Conservation (phyloP, 2,797 vertebrate species). For the Eremophila alpestris region DNA sequence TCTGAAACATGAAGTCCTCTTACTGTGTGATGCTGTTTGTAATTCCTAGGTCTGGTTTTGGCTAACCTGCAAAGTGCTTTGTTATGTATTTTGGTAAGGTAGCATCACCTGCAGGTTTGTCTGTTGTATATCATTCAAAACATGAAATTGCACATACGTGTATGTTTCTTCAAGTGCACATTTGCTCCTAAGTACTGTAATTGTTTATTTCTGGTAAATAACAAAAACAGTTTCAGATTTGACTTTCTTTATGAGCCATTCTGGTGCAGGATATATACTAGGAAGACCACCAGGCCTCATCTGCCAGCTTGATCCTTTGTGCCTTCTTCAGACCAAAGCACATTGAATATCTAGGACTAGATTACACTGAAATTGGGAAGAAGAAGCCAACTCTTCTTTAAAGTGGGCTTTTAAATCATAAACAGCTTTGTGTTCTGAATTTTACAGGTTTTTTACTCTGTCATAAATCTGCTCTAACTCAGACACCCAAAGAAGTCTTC, state of each 20-base stretch:
- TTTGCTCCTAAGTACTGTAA: background rate
- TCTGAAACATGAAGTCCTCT: background rate
- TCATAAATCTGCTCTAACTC: background rate
- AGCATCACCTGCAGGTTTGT: background rate
- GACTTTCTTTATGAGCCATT: background rate
- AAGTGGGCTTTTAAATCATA: background rate
- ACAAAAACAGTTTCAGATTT: background rate
- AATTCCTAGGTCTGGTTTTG: background rate
- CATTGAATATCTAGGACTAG: background rate
- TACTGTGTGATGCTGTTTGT: background rate
- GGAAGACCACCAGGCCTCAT: background rate
- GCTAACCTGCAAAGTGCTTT: background rate
- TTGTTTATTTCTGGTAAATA: background rate
- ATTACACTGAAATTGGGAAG: background rate
- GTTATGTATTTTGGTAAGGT: background rate
- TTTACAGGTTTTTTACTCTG: background rate
- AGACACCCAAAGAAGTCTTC: background rate
- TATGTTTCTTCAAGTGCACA: background rate
- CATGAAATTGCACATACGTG: background rate
- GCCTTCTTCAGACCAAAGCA: background rate
- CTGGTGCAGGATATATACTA: background rate
- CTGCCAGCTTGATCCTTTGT: background rate
- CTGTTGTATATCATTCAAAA: background rate
- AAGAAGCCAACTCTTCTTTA: background rate
- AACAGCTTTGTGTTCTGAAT: background rate